These are phyloP conservation scores for Hyphantria cunea DNA, from an alignment of 1,140 invertebrate species.

Conservation along the genomic window DNA sequence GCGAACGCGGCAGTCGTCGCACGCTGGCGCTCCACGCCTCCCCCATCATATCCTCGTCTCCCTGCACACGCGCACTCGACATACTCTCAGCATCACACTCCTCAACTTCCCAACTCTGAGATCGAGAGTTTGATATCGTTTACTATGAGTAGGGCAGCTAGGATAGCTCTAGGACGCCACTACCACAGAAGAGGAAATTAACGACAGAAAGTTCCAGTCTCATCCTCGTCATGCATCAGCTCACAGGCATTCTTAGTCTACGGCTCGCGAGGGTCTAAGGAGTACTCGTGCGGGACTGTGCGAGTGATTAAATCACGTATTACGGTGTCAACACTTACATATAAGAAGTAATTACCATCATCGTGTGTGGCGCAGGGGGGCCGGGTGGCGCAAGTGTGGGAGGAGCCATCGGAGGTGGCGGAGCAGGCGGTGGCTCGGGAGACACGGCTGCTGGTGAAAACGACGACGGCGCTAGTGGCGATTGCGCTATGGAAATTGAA, in stretches of 20 bases:
- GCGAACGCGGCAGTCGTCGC: conserved; percentile 63
- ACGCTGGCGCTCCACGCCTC: conserved; percentile 67
- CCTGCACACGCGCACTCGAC: conserved; percentile 80
- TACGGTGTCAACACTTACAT: conserved; percentile 85
- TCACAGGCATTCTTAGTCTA: conserved; percentile 29
- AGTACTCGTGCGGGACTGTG: conserved; percentile 63
- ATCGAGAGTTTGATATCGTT: conserved; percentile 74
- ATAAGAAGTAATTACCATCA: conserved; percentile 87
- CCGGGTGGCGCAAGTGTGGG: conserved; percentile 59
- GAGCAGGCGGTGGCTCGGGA: conserved; percentile 77
- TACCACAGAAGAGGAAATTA: conserved; percentile 35
- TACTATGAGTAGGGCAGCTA: conserved; percentile 42
- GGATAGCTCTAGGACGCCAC: conserved; percentile 43
- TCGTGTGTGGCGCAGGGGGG: conserved; percentile 81
- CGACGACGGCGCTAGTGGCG: conserved; percentile 72
- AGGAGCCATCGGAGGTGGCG: conserved; percentile 68
- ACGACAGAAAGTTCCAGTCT: conserved; percentile 11
- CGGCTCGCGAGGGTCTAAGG: conserved; percentile 36
- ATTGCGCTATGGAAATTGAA: conserved; percentile 58
- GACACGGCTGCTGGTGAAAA: conserved; percentile 73
- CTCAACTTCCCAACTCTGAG: conserved; percentile 79
- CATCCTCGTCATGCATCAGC: conserved; percentile 32
- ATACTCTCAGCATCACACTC: conserved; percentile 79
- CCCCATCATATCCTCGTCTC: conserved; percentile 80
- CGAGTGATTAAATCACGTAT: conserved; percentile 70